Conservation (phyloP, 2,113 vertebrate genomes). For the Emydura subglobosa region DNA sequence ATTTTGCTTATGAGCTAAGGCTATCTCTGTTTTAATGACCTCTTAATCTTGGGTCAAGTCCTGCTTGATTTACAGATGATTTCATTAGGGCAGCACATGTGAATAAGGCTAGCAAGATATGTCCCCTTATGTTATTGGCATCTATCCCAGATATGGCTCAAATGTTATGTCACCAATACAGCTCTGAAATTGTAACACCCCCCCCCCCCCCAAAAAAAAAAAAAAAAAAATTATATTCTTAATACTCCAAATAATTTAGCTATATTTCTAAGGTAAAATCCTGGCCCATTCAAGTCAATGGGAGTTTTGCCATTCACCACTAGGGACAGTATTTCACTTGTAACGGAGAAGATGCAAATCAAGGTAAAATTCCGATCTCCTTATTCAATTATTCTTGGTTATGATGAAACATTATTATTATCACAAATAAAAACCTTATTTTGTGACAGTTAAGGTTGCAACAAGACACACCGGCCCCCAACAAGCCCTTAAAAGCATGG, state of each 20-base stretch:
- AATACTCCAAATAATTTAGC: not conserved
- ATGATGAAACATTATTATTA: not conserved
- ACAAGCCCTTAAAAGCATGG: not conserved
- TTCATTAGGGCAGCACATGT: not conserved
- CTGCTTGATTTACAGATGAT: not conserved
- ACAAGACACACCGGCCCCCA: fast-evolving
- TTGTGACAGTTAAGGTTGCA: not conserved
- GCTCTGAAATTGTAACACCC: not conserved
- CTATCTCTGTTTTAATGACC: not conserved
- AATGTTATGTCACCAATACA: not conserved
- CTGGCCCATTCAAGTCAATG: not conserved
- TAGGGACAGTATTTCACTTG: not conserved
- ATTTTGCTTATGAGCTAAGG: not conserved
- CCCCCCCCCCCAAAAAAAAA: too few species aligned
- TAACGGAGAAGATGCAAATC: not conserved
- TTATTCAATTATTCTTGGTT: not conserved
- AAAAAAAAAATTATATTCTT: not conserved
- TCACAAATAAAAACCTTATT: not conserved
- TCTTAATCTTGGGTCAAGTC: not conserved
- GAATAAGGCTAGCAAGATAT: not conserved
- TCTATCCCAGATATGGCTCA: not conserved
- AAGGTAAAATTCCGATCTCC: not conserved
- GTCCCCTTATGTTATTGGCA: not conserved
- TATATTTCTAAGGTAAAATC: not conserved
- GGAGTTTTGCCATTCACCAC: not conserved